A percentile compares a stretch with the other conserved stretches of the same genome.
These are phyloP conservation scores for Hippocampus guttulatus DNA, from an alignment of 2,113 vertebrate genomes.

Conservation along the genomic window DNA sequence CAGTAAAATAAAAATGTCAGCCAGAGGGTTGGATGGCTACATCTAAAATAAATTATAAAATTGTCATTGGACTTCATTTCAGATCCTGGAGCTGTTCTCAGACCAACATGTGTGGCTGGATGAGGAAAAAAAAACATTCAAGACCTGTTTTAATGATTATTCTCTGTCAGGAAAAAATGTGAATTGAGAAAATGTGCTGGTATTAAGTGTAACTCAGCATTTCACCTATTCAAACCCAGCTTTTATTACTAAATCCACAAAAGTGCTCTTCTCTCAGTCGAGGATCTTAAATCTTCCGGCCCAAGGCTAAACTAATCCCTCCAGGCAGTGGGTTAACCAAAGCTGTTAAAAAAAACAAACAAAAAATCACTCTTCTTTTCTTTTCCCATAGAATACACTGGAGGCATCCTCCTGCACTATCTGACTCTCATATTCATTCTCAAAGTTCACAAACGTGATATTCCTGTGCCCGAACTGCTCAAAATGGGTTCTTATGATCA, in stretches of 20 bases:
- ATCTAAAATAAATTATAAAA: conserved; percentile 6
- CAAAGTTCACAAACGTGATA: neutral
- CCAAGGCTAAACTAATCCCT: neutral
- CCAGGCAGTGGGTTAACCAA: neutral
- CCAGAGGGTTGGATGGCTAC: neutral
- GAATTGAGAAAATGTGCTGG: neutral
- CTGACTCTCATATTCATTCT: neutral
- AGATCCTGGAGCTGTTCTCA: conserved; percentile 9
- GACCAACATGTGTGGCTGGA: neutral
- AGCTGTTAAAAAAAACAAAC: neutral
- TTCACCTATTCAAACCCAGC: neutral
- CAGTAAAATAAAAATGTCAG: neutral
- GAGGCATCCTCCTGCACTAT: neutral
- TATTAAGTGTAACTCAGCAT: neutral
- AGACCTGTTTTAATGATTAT: neutral
- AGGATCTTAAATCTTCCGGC: neutral
- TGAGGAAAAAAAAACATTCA: neutral
- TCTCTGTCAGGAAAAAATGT: neutral
- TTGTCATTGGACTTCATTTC: conserved; percentile 4
- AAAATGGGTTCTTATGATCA: neutral
- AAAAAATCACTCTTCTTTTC: neutral
- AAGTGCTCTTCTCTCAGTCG: neutral
- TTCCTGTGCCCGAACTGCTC: neutral
- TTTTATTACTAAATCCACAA: neutral
- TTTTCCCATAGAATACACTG: conserved; percentile 1